Conservation (phyloP, 2,113 vertebrate species). For the Hemibagrus wyckioides region DNA sequence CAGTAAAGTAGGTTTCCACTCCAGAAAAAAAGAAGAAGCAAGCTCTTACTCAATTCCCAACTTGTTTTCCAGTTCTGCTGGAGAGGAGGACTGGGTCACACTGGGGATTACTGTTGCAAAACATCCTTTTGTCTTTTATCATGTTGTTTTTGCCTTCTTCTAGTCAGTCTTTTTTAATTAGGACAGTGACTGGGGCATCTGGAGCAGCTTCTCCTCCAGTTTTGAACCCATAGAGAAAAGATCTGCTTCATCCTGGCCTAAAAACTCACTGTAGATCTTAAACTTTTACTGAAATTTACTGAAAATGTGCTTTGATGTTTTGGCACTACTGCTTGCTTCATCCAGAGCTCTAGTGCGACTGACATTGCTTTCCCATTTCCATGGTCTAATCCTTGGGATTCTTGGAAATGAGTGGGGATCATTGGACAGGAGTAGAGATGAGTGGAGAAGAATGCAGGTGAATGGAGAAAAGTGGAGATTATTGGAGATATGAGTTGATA, state of each 20-base stretch:
- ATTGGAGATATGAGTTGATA: background rate
- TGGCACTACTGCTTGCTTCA: background rate
- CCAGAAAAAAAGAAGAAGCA: background rate
- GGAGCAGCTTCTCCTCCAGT: constrained; percentile 23
- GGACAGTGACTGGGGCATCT: constrained; percentile 19
- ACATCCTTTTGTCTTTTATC: constrained; percentile 27
- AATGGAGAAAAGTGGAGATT: background rate
- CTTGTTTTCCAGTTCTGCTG: constrained; percentile 1
- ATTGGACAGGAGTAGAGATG: background rate
- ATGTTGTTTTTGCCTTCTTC: constrained; percentile 2
- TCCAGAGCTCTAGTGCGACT: constrained; percentile 10
- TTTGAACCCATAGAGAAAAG: constrained; percentile 30
- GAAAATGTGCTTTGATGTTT: background rate
- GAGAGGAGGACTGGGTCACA: constrained; percentile 21
- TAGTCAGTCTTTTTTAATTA: constrained; percentile 44
- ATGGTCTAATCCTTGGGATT: background rate
- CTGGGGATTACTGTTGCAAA: constrained; percentile 46
- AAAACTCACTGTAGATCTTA: constrained; percentile 17
- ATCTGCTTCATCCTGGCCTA: constrained; percentile 31
- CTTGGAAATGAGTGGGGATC: background rate
- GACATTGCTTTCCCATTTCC: constrained; percentile 31
- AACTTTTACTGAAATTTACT: background rate
- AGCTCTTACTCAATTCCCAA: background rate
- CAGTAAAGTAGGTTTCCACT: constrained; percentile 28
- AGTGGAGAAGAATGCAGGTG: background rate